Conservation (phyloP, 1,140 invertebrate genomes). For the Drosophila nikananu region DNA sequence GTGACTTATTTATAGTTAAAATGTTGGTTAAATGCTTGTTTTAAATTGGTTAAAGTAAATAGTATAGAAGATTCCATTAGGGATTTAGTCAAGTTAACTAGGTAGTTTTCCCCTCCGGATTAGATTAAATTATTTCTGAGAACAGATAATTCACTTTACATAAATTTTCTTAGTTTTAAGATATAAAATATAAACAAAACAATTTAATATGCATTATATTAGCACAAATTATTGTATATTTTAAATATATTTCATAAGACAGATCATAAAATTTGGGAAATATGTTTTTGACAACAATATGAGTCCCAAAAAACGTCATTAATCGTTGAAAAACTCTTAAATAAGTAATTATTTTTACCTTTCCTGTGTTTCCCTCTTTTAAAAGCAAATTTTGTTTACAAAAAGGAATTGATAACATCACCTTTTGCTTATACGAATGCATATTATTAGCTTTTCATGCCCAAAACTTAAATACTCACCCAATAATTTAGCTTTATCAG, state of each 20-base stretch:
- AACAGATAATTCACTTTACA: not conserved
- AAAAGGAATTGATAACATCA: not conserved
- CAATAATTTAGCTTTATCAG: slow-evolving; percentile 22
- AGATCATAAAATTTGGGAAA: too few species aligned
- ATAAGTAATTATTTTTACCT: not conserved
- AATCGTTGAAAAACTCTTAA: not conserved
- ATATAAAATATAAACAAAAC: too few species aligned
- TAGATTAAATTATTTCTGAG: not conserved
- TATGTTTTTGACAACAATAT: too few species aligned
- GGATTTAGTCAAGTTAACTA: not conserved
- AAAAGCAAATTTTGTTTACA: not conserved
- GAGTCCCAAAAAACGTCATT: too few species aligned
- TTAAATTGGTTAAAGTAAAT: not conserved
- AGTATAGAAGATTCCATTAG: too few species aligned
- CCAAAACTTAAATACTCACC: not conserved
- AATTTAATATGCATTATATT: not conserved
- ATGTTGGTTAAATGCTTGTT: not conserved
- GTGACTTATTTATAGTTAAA: not conserved
- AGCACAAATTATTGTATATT: not conserved
- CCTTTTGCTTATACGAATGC: not conserved
- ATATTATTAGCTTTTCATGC: not conserved
- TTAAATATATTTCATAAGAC: not conserved
- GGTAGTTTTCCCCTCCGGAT: not conserved
- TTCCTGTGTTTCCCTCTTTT: not conserved
- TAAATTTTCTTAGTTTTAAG: not conserved